A percentile compares a stretch with the other conserved stretches of the same genome.
Evolutionary conservation across 2,888 invertebrate genomes (phyloP).

Genomic region (Dorcus hopei): DNA sequence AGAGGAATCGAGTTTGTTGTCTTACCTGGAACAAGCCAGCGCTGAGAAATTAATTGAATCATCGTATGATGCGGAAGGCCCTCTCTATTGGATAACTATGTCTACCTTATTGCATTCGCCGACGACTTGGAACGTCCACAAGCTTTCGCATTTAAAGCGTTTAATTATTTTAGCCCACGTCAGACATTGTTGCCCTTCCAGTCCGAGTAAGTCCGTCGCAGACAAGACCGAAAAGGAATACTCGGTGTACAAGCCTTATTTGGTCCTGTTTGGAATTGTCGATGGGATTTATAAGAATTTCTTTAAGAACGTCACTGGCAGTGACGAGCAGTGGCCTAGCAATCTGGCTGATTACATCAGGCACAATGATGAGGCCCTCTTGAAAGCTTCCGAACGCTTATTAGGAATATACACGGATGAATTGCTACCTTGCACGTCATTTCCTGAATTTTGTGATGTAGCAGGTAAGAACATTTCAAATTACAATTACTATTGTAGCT

Average conservation of each 20-base stretch:
- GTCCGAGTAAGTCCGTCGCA: conserved; percentile 55
- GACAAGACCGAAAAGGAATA: conserved; percentile 64
- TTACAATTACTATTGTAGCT: neutral
- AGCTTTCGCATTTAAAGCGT: conserved; percentile 71
- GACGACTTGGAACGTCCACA: conserved; percentile 71
- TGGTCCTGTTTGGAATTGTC: conserved; percentile 81
- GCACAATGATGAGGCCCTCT: conserved; percentile 86
- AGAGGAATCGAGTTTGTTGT: conserved; percentile 74
- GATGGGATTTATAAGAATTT: conserved; percentile 81
- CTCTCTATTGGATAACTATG: conserved; percentile 83
- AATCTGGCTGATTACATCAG: conserved; percentile 90
- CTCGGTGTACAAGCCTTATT: conserved; percentile 77
- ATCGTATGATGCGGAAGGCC: conserved; percentile 87
- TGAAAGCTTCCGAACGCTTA: conserved; percentile 83
- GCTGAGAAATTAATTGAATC: conserved; percentile 72
- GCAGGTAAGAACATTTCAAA: conserved; percentile 57
- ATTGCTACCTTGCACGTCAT: conserved; percentile 83
- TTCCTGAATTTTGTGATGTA: conserved; percentile 92
- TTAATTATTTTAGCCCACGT: conserved; percentile 76
- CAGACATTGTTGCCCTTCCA: conserved; percentile 64
- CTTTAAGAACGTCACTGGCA: conserved; percentile 76
- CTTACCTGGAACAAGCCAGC: conserved; percentile 65
- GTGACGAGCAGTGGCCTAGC: conserved; percentile 84
- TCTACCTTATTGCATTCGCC: conserved; percentile 76
- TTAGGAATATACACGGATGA: conserved; percentile 83